phyloP scores from a whole-genome alignment of 2,113 vertebrate species.

The Otocyon megalotis region DNA sequence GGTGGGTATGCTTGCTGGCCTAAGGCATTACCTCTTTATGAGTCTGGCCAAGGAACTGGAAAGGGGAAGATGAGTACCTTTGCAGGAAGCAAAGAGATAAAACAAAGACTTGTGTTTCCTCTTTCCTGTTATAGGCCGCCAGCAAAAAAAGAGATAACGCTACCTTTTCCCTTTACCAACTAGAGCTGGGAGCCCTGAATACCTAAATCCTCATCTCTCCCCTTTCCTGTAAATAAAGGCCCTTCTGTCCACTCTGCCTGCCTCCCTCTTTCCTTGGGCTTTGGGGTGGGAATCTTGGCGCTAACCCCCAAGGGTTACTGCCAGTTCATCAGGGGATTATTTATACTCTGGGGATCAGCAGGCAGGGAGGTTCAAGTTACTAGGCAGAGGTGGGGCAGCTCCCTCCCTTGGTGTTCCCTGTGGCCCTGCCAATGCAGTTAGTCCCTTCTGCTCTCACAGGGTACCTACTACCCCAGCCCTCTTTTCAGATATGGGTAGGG shows the following conservation, averaged over 20 bases:
- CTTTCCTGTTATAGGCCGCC: conserved; percentile 81
- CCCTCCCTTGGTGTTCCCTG: conserved; percentile 63
- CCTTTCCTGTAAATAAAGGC: conserved; percentile 81
- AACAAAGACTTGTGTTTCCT: background rate
- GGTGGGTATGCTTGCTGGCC: background rate
- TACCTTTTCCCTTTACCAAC: background rate
- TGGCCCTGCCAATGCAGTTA: conserved; percentile 18
- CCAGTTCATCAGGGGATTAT: conserved; percentile 82
- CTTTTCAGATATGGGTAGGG: conserved; percentile 25
- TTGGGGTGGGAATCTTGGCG: conserved; percentile 74
- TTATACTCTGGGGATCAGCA: conserved; percentile 84
- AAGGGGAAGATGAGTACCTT: background rate
- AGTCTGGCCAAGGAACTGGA: background rate
- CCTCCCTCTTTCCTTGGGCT: conserved; percentile 60
- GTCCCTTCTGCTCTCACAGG: conserved; percentile 30
- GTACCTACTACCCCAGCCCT: background rate
- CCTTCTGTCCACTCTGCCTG: conserved; percentile 64
- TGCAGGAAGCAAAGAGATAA: background rate
- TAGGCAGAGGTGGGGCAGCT: conserved; percentile 57
- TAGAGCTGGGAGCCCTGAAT: background rate
- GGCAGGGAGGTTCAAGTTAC: conserved; percentile 81
- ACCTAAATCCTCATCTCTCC: conserved; percentile 9
- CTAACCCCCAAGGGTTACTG: conserved; percentile 63
- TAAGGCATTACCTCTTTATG: background rate
- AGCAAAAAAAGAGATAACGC: conserved; percentile 87